phyloP scores from a whole-genome alignment of 2,113 vertebrate genomes.

The Apodemus sylvaticus region DNA sequence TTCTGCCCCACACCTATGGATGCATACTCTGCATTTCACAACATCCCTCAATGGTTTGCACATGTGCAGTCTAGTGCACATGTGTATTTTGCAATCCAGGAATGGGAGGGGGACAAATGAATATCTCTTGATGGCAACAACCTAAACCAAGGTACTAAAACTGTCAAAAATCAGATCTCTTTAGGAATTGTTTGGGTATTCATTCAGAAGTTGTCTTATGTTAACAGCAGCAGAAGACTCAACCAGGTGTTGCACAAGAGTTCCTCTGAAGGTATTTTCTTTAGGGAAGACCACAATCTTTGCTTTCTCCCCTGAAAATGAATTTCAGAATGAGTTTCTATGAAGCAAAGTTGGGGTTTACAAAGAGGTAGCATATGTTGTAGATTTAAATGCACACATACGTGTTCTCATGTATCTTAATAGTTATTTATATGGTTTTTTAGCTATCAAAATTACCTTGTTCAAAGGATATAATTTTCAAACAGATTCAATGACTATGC shows the following conservation, averaged over 20 bases:
- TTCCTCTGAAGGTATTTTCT: no score
- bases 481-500: not conserved
- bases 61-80: not conserved
- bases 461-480: not conserved
- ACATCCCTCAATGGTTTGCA: not conserved
- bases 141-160: conserved; percentile 9
- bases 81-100: not conserved
- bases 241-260: not conserved
- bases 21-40: not conserved
- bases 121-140: not conserved
- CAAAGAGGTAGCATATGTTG: not conserved
- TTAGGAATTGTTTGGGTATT: conserved; percentile 13
- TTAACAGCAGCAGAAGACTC: not conserved
- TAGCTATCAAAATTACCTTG: not conserved
- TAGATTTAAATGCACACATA: not conserved
- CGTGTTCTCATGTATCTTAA: no score
- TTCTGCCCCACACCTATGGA: not conserved
- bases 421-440: not conserved
- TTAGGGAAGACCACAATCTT: not conserved
- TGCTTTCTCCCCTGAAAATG: not conserved
- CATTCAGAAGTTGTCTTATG: not conserved
- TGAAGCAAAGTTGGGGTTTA: not conserved
- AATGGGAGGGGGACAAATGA: not conserved
- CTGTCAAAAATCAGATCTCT: not conserved
- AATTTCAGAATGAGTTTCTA: not conserved